Evolutionary conservation across 2,797 vertebrate species (phyloP), one percentile per base, ranked within the genome.

Genomic region (Podargus strigoides): DNA sequence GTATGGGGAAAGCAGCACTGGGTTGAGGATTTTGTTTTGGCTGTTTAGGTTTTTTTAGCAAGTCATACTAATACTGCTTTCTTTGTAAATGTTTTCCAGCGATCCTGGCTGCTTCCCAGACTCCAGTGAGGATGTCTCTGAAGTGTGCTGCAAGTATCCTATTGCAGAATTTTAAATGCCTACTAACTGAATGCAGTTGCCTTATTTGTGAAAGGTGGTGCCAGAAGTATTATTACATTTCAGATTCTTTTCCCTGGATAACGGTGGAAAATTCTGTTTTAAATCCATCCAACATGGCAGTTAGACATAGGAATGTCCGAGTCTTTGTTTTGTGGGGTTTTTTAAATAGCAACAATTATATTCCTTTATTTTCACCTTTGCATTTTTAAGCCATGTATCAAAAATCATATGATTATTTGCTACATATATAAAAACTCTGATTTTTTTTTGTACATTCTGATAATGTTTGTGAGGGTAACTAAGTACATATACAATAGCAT

Each of bases 191-290:
- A 97, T 86, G 86, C 94, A 96, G 92, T 96, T 94, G 95, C 88
- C 89, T 88, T 68, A 81, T 96, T 97, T 97, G 93, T 92, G 86
- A 93, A 95, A 97, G 96, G 89, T 93, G 69, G 91, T 98, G 97
- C 98, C 98, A 98, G 88, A 97, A 97, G 95, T 91, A 95, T 96
- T 98, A 97, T 98, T 98, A 47, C 36, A 96, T 97, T 96, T 97
- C 96, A 96, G 94, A 97, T 94, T 94, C 92, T 96, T 96, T 84
- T 96, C 91, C 83, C 85, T 85, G 85, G 91, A 77, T 93, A 94
- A 87, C 32, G 82, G 95, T 91, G 87, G 87, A 97, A 97, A 97
- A 90, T 95, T 97, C 86, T 95, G 49, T 96, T 97, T 97, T 70
- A 97, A 97, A 96, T 93, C 55, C 74, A 91, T 92, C 92, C 94